Percentiles rank a stretch among this genome's conserved stretches.
Evolutionary conservation across 2,113 vertebrate genomes (phyloP).

Genomic region (Corythaixoides concolor): DNA sequence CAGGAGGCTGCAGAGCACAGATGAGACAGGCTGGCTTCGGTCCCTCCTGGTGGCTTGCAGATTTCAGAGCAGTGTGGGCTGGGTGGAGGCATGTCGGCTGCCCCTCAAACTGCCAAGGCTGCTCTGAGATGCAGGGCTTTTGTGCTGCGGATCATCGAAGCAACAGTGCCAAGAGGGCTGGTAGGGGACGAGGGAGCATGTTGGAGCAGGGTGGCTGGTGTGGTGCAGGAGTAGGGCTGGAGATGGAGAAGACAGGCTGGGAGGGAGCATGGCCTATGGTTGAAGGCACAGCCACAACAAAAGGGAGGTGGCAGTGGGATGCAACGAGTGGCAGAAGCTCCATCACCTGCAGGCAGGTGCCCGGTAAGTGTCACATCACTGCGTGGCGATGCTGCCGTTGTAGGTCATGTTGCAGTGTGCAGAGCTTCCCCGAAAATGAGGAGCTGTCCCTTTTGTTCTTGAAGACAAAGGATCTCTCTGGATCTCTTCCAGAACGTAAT

Average conservation of each 20-base stretch:
- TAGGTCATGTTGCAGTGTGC: not conserved
- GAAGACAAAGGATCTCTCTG: conserved; percentile 16
- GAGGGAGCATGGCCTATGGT: not conserved
- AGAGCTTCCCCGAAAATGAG: not conserved
- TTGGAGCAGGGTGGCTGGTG: not conserved
- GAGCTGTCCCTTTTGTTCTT: not conserved
- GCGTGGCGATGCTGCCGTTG: accelerated
- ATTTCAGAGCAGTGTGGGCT: not conserved
- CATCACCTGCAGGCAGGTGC: not conserved
- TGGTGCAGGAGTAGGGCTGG: accelerated
- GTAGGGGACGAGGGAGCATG: accelerated
- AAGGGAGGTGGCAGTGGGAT: not conserved
- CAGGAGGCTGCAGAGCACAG: not conserved
- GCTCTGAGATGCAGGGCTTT: not conserved
- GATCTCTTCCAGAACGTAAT: not conserved
- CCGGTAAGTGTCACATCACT: not conserved
- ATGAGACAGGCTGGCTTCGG: not conserved
- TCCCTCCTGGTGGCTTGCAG: not conserved
- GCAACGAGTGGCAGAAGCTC: not conserved
- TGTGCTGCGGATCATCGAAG: not conserved
- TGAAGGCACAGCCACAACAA: not conserved
- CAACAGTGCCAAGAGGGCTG: not conserved
- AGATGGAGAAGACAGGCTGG: not conserved
- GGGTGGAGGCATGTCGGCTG: accelerated
- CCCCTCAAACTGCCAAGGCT: not conserved